Conservation (phyloP, 1,140 invertebrate genomes). For the Drusus annulatus region DNA sequence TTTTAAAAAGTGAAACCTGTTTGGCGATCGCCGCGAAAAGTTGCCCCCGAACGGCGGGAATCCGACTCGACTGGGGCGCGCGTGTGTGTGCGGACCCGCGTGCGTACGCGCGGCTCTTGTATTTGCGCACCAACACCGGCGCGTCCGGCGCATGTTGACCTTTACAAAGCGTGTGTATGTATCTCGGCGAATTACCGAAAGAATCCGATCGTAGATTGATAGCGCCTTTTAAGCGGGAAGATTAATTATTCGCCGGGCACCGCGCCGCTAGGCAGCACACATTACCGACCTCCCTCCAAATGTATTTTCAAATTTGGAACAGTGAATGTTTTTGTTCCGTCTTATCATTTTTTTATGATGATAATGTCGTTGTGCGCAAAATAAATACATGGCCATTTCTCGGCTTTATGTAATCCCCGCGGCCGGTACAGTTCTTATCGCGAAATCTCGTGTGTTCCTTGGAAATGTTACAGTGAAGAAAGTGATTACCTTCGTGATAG, state of each 20-base stretch:
- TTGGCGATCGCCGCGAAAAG: constrained; percentile 35
- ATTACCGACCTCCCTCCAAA: not conserved
- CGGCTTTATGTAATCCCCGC: not conserved
- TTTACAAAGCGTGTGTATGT: constrained; percentile 16
- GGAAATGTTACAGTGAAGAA: constrained; percentile 14
- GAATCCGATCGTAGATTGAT: constrained; percentile 37
- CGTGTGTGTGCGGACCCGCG: not conserved
- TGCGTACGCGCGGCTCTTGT: not conserved
- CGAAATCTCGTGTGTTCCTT: not conserved
- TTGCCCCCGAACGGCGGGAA: constrained; percentile 17
- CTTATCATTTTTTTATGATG: constrained; percentile 30
- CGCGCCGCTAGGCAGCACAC: not conserved
- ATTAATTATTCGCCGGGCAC: constrained; percentile 26
- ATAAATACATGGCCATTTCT: not conserved
- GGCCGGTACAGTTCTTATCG: not conserved
- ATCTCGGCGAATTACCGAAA: constrained; percentile 35
- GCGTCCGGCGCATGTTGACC: constrained; percentile 10
- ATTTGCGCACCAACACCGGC: not conserved
- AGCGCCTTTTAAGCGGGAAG: constrained; percentile 38
- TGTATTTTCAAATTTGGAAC: not conserved
- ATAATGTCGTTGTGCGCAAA: not conserved
- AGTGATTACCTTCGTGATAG: constrained; percentile 25
- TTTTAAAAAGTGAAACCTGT: constrained; percentile 42
- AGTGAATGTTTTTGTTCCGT: not conserved
- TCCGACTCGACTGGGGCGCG: not conserved